Percentiles rank a stretch among this genome's conserved stretches.
These are phyloP conservation scores for Cheumatopsyche charites DNA, from an alignment of 1,140 invertebrate species.

Conservation along the genomic window DNA sequence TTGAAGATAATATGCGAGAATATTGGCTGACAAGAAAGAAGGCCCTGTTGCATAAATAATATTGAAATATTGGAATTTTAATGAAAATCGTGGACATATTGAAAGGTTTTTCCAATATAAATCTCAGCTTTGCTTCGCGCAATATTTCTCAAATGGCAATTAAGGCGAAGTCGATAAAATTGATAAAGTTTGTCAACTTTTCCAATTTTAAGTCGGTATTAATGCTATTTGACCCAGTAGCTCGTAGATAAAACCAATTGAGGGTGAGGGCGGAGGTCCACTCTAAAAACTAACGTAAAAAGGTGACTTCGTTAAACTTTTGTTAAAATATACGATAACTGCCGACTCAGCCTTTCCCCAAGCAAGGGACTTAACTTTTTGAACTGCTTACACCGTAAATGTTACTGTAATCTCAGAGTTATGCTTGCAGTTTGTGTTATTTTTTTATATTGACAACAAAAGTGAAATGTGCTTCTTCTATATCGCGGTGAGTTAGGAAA, in stretches of 20 bases:
- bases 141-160: conserved; percentile 17
- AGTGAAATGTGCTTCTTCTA: neutral
- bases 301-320: conserved; percentile 46
- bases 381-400: conserved; percentile 33
- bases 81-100: no score
- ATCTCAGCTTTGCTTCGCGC: neutral
- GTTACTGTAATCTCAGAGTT: conserved; percentile 6
- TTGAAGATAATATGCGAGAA: no score
- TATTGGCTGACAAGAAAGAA: no score
- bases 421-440: conserved; percentile 15
- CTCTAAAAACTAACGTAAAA: conserved; percentile 44
- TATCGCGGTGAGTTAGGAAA: neutral
- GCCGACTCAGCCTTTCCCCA: conserved; percentile 25
- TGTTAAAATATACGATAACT: conserved; percentile 46
- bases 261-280: neutral
- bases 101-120: no score
- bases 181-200: conserved; percentile 35
- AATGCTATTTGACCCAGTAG: conserved; percentile 34
- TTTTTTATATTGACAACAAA: conserved; percentile 3
- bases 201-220: conserved; percentile 40
- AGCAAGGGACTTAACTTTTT: conserved; percentile 37
- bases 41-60: no score
- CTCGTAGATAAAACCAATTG: neutral
- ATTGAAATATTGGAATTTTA: no score
- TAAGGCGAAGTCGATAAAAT: conserved; percentile 29